Base-by-base conservation (phyloP, 1,140 invertebrate genomes). In the Ceratosolen solmsi region DNA sequence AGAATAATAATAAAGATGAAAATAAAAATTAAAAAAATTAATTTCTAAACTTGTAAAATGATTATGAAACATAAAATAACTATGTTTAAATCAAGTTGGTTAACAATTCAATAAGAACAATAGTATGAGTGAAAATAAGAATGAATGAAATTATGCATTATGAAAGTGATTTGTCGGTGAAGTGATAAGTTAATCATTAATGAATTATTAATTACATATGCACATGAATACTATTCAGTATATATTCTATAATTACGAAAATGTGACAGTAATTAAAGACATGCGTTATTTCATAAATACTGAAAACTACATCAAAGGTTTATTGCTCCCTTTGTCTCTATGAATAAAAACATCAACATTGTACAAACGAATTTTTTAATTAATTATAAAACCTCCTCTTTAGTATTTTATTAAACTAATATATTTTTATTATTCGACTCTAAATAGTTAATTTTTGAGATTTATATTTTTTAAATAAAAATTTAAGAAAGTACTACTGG, bases 251-350 rank as follows among this genome's bases (percentile, higher is more conserved):
- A 85, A 87, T 82, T 78, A 87, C 87, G 85, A 88, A 88, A 87
- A 88, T 88, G 85, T 88, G 88, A 88, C 87, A 87, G 84, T 88
- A 89, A 89, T 86, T 89, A 88, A 88, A 85, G 83, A 82, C 83
- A 87, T 87, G 84, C 85, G 84, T 89, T 88, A 89, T 88, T 89
- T 89, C 88, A 87, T 88, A 87, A 88, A 89, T 87, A 88, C 83
- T 86, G 84, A 88, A 86, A 86, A 86, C 85, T 87, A 83, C 84
- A 85, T 82, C 68, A 79, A 88, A 86, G 82, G 84, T 87, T 88
- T 87, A 87, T 85, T 85, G 83, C 87, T 87, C 85, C 86, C 86
- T 88, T 88, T 89, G 85, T 87, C 86, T 89, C 86, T 87, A 86
- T 73, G 85, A 89, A 88, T 87, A 87, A 89, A 88, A 84, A n/a